These are phyloP conservation scores for Drosophila ezoana DNA, from an alignment of 2,888 invertebrate genomes.

Conservation along the genomic window DNA sequence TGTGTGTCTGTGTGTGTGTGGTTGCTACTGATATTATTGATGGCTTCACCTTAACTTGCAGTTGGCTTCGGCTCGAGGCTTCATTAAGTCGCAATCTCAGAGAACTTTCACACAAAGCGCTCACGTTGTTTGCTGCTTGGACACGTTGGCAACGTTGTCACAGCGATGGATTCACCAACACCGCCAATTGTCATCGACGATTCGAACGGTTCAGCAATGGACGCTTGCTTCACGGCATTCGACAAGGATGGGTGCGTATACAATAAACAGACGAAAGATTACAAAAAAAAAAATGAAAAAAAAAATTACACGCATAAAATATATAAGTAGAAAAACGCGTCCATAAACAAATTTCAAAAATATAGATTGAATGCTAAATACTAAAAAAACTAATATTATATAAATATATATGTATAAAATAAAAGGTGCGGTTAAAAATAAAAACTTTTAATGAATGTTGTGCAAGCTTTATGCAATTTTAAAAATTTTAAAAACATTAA, in stretches of 20 bases:
- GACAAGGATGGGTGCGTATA: slow-evolving; percentile 93
- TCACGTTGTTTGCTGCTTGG: slow-evolving; percentile 57
- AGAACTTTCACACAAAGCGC: slow-evolving; percentile 27
- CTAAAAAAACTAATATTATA: too few species aligned
- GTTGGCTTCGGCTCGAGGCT: slow-evolving; percentile 57
- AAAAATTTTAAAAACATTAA: too few species aligned
- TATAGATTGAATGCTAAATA: background rate
- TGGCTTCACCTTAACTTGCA: slow-evolving; percentile 76
- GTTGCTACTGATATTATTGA: slow-evolving; percentile 65
- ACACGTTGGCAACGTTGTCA: slow-evolving; percentile 65
- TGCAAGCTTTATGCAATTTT: too few species aligned
- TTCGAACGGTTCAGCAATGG: slow-evolving; percentile 89
- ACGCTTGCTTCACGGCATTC: slow-evolving; percentile 95
- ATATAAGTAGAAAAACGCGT: background rate
- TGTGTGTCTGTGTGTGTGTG: slow-evolving; percentile 21
- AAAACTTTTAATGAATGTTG: too few species aligned
- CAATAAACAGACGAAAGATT: slow-evolving; percentile 3
- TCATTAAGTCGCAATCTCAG: slow-evolving; percentile 61
- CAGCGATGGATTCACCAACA: slow-evolving; percentile 84
- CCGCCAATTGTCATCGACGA: slow-evolving; percentile 85
- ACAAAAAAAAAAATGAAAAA: background rate
- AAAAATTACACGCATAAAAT: background rate
- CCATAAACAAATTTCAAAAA: background rate
- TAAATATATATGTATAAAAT: too few species aligned
- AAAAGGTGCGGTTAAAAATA: too few species aligned